Base-by-base conservation (phyloP, 2,113 vertebrate species). In the Labeo catla region DNA sequence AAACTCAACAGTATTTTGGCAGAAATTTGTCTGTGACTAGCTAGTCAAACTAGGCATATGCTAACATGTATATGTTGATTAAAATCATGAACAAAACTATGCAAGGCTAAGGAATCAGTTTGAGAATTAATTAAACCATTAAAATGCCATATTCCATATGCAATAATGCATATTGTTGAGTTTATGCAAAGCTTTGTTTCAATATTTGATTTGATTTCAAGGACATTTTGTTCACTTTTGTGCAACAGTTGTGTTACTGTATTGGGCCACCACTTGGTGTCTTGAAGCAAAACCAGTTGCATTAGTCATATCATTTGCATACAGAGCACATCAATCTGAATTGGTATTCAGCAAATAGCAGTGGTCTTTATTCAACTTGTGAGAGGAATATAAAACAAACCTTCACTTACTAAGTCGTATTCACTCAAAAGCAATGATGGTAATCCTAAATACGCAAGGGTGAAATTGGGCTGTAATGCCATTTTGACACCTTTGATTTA, bases 311-410 rank as follows among this genome's bases (percentile, higher is more conserved):
- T 15, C 2, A 34, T 65, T 65, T 81, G 43, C 39, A 81, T 81
- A n/a, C 13, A 49, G 43, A 81, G 23, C 59, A 65, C 34, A 78
- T n/a, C 16, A 59, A 13, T 74, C 45, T 49, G 7, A 47, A 65
- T 28, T 81, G 78, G 57, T 81, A 81, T 63, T 63, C 39, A 47
- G 12, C 39, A 47, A 47, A 81, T 28, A 81, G 34, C 52, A 59
- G 57, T 23, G 39, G 36, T 47, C 57, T 81, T 65, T 81, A 81
- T 81, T 63, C 21, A 63, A 2, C 19, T 9, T 65, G 39, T 47
- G 57, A 81, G 12, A 10, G 7, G 57, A 47, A 80, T 80, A 15
- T 45, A 23, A 63, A 80, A 59, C 3, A 2, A 74, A 23, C 59
- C 12, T 23, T 5, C 57, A 39, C 21, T 63, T 7, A 34, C 39